These are phyloP conservation scores for Danionella dracula DNA, from an alignment of 2,797 vertebrate species.

Conservation along the genomic window DNA sequence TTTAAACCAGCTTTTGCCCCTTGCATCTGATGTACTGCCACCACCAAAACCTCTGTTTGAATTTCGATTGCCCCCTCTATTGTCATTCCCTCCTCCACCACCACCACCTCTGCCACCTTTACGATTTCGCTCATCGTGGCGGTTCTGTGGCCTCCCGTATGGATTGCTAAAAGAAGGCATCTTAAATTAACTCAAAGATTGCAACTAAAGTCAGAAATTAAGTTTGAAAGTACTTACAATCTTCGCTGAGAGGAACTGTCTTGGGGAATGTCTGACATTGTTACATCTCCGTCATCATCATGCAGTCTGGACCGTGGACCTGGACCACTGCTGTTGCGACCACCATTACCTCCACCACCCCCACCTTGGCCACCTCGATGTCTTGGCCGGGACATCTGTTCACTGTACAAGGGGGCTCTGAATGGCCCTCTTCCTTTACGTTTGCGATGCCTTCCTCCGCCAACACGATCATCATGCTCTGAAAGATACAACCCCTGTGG, in stretches of 20 bases:
- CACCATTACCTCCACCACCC: constrained; percentile 51
- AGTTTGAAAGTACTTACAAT: constrained; percentile 38
- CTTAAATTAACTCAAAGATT: too few relatives aligned
- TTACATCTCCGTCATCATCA: constrained; percentile 71
- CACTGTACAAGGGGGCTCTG: constrained; percentile 68
- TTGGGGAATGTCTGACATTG: constrained; percentile 66
- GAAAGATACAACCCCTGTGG: background rate
- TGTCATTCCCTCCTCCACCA: constrained; percentile 41
- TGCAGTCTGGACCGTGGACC: constrained; percentile 57
- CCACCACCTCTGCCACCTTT: constrained; percentile 39
- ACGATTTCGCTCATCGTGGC: constrained; percentile 56
- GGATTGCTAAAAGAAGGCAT: constrained; percentile 56
- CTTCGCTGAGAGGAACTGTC: constrained; percentile 50
- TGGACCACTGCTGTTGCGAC: constrained; percentile 38
- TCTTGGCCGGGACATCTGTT: constrained; percentile 54
- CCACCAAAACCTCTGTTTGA: background rate
- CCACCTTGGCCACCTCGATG: constrained; percentile 51
- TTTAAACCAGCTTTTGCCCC: constrained; percentile 66
- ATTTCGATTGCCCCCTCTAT: constrained; percentile 53
- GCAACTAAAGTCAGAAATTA: too few relatives aligned
- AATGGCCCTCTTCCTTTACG: constrained; percentile 75
- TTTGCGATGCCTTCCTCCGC: constrained; percentile 59
- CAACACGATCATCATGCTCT: constrained; percentile 76
- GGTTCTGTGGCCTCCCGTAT: constrained; percentile 62
- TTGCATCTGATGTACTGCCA: constrained; percentile 35